A percentile compares a stretch with the other conserved stretches of the same genome.
These are phyloP conservation scores for Melikaiella ostensackeni DNA, from an alignment of 2,888 invertebrate species.

Conservation along the genomic window DNA sequence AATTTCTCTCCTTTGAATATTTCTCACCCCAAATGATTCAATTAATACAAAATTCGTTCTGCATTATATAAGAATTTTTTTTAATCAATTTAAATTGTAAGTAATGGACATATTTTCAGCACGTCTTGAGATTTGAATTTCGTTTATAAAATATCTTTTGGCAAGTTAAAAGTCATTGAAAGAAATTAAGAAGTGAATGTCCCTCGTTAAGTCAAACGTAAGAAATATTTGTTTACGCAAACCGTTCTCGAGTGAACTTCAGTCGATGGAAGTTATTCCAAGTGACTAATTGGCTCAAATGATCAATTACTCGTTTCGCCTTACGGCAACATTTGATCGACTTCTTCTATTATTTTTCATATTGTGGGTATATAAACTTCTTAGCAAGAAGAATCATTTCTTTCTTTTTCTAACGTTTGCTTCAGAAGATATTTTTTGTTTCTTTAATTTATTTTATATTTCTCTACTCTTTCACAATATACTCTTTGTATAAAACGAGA, in stretches of 20 bases:
- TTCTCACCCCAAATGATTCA: background rate
- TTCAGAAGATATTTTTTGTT: too few species aligned
- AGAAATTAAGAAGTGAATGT: slow-evolving; percentile 27
- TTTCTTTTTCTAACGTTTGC: background rate
- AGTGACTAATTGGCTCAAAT: slow-evolving; percentile 39
- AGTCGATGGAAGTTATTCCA: slow-evolving; percentile 39
- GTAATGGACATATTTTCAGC: background rate
- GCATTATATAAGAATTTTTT: background rate
- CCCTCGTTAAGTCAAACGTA: slow-evolving; percentile 23
- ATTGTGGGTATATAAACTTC: slow-evolving; percentile 3
- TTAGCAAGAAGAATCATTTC: background rate
- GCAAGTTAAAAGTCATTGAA: slow-evolving; percentile 1
- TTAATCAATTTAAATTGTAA: background rate
- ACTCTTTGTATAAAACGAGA: background rate
- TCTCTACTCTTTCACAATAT: background rate
- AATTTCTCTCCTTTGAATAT: slow-evolving; percentile 23
- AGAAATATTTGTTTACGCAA: slow-evolving; percentile 38
- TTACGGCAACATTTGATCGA: slow-evolving; percentile 11
- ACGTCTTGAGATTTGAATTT: background rate
- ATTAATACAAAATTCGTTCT: background rate
- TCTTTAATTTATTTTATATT: too few species aligned
- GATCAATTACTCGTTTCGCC: slow-evolving; percentile 38
- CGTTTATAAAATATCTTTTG: slow-evolving; percentile 1
- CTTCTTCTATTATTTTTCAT: slow-evolving; percentile 21
- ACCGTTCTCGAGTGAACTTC: slow-evolving; percentile 34